Conservation (phyloP, 2,113 vertebrate species). For the human (Homo sapiens) region DNA sequence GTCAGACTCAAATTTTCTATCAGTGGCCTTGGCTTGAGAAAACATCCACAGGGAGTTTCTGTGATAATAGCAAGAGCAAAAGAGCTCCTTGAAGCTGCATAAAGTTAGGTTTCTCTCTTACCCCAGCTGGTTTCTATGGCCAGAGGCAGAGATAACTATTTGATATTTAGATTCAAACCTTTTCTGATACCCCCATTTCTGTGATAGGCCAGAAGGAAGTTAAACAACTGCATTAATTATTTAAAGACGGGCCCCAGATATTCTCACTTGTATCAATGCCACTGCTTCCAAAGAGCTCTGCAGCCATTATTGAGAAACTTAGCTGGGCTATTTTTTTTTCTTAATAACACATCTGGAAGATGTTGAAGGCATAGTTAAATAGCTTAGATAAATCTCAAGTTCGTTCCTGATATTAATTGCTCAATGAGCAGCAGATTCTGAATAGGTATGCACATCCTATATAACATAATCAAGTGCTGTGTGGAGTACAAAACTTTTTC, state of each 20-base stretch:
- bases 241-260: background rate
- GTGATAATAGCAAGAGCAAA: background rate
- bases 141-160: conserved; percentile 30
- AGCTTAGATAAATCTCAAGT: conserved; percentile 32
- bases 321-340: background rate
- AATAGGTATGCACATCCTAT: background rate
- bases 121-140: background rate
- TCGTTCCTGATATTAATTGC: background rate
- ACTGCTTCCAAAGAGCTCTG: background rate
- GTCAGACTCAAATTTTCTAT: background rate
- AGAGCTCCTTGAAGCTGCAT: background rate
- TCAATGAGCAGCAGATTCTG: background rate
- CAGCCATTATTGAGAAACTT: background rate
- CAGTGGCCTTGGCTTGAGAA: background rate
- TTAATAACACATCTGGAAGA: background rate
- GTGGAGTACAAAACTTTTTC: background rate
- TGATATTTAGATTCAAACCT: conserved; percentile 34
- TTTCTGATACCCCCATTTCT: background rate
- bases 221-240: conserved; percentile 24
- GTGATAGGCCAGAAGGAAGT: background rate
- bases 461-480: background rate
- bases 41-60: background rate
- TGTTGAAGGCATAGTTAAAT: background rate
- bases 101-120: background rate
- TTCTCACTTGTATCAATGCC: background rate